Evolutionary conservation across 2,797 vertebrate genomes (phyloP).

Genomic region (Catharus ustulatus): DNA sequence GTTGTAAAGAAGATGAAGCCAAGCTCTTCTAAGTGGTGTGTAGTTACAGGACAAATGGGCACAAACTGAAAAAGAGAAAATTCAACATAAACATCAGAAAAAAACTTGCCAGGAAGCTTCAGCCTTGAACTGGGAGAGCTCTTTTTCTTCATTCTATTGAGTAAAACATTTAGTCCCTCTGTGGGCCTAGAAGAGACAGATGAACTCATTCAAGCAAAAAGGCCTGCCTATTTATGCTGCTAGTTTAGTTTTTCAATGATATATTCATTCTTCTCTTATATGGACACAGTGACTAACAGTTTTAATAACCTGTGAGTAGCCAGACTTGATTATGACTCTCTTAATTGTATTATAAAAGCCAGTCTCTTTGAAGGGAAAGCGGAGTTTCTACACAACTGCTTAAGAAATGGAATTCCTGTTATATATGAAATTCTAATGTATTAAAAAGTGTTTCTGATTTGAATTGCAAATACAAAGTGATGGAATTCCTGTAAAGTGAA

Average conservation of each 20-base stretch:
- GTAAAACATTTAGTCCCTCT: background rate
- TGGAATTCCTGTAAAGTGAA: background rate
- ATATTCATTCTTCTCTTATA: background rate
- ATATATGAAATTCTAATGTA: background rate
- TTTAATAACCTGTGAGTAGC: conserved; percentile 24
- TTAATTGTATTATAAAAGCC: background rate
- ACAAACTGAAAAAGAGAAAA: background rate
- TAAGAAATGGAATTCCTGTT: background rate
- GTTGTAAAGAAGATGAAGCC: background rate
- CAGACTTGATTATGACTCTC: background rate
- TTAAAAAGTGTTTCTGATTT: background rate
- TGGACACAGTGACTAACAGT: background rate
- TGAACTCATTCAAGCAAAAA: background rate
- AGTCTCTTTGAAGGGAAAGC: background rate
- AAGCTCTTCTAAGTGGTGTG: background rate
- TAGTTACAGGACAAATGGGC: background rate
- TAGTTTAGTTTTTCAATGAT: background rate
- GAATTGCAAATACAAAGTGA: background rate
- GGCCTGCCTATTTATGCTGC: background rate
- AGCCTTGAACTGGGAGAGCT: background rate
- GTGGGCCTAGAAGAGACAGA: background rate
- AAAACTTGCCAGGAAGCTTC: background rate
- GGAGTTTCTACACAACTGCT: background rate
- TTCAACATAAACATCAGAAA: background rate
- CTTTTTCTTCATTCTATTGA: background rate